These are phyloP conservation scores for Capromys pilorides DNA, from an alignment of 2,797 vertebrate species.

Conservation along the genomic window DNA sequence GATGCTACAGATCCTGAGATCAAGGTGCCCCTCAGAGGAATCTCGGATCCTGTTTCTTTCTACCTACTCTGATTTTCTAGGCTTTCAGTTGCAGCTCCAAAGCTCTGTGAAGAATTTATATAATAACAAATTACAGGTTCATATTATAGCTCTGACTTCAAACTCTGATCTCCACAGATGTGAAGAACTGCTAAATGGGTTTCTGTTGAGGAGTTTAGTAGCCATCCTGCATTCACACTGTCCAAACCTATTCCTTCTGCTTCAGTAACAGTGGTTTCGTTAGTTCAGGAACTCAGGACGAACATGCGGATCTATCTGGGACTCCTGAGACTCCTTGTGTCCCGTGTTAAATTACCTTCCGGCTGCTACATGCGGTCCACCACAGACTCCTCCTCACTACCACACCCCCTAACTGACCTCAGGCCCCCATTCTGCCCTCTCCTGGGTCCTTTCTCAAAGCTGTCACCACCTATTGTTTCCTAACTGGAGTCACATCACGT, in stretches of 20 bases:
- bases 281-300: neutral
- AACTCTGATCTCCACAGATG: neutral
- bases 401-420: neutral
- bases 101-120: neutral
- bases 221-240: neutral
- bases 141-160: neutral
- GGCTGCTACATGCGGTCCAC: no score
- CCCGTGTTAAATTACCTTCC: neutral
- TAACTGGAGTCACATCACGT: neutral
- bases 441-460: neutral
- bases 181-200: neutral
- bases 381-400: neutral
- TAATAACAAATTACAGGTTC: neutral
- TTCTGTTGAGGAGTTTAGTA: neutral
- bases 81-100: neutral
- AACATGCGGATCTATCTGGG: neutral
- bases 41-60: neutral
- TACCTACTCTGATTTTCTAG: neutral
- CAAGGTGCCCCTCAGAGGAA: neutral
- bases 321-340: neutral
- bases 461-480: neutral
- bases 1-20: neutral
- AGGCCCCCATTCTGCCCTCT: neutral
- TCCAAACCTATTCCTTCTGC: neutral
- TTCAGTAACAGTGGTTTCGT: neutral